Evolutionary conservation across 2,113 vertebrate species (phyloP).

Genomic region (Hirundichthys speculiger): DNA sequence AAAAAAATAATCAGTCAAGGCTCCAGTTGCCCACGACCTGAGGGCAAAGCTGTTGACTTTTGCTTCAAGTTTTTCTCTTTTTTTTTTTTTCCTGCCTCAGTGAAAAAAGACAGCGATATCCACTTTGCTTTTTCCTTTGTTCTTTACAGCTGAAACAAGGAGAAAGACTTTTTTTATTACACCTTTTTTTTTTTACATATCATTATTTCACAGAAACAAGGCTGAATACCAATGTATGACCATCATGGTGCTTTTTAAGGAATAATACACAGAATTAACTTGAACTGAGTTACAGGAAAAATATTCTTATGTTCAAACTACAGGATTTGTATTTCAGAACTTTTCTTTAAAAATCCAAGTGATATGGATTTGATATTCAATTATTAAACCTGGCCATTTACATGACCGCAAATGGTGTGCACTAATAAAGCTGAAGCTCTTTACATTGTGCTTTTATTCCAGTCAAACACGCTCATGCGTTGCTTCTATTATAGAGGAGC

Average conservation of each 20-base stretch:
- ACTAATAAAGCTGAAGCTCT: too few species aligned
- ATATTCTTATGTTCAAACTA: too few species aligned
- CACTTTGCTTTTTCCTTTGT: conserved; percentile 8
- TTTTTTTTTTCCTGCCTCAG: conserved; percentile 23
- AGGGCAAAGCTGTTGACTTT: conserved; percentile 46
- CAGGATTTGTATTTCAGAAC: too few species aligned
- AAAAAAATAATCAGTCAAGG: conserved; percentile 61
- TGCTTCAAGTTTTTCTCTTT: conserved; percentile 67
- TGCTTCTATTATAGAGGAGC: too few species aligned
- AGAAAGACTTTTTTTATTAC: neutral
- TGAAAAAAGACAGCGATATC: conserved; percentile 1
- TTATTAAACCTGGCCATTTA: too few species aligned
- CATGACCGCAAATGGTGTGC: too few species aligned
- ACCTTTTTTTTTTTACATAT: conserved; percentile 5
- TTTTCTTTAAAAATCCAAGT: too few species aligned
- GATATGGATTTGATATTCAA: too few species aligned
- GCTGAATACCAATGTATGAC: neutral
- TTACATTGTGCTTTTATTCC: too few species aligned
- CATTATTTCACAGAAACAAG: conserved; percentile 8
- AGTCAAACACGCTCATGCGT: too few species aligned
- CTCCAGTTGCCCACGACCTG: conserved; percentile 41
- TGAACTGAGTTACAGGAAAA: too few species aligned
- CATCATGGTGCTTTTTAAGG: neutral
- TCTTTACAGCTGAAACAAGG: conserved; percentile 7
- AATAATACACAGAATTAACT: too few species aligned